Evolutionary conservation across 1,140 invertebrate species (phyloP).

Genomic region (Temnothorax curvispinosus): DNA sequence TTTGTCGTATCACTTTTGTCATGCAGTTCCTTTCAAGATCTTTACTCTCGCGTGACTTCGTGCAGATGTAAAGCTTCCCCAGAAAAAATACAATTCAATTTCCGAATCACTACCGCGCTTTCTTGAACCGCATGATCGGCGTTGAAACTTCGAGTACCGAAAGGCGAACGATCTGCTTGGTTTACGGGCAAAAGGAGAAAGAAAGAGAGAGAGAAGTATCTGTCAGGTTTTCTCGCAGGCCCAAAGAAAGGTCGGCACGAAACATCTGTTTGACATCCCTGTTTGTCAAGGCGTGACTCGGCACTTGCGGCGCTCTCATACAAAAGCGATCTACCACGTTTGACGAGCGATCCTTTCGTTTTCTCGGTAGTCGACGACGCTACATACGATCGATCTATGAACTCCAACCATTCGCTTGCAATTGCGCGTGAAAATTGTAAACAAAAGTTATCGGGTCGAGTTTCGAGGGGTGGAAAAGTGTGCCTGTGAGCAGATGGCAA

Average conservation of each 20-base stretch:
- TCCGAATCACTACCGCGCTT: slow-evolving; percentile 38
- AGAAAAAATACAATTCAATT: slow-evolving; percentile 52
- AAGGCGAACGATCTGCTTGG: slow-evolving; percentile 58
- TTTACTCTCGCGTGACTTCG: slow-evolving; percentile 23
- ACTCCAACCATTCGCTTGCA: slow-evolving; percentile 80
- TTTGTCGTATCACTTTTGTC: slow-evolving; percentile 17
- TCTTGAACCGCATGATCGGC: slow-evolving; percentile 30
- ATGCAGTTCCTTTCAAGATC: slow-evolving; percentile 12
- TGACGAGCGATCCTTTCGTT: slow-evolving; percentile 67
- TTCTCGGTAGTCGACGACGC: slow-evolving; percentile 64
- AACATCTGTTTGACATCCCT: slow-evolving; percentile 86
- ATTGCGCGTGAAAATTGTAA: slow-evolving; percentile 85
- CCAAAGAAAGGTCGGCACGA: slow-evolving; percentile 68
- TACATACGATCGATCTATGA: slow-evolving; percentile 83
- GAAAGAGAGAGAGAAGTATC: slow-evolving; percentile 43
- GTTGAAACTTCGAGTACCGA: slow-evolving; percentile 35
- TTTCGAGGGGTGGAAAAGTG: background rate
- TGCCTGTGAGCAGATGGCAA: slow-evolving; percentile 58
- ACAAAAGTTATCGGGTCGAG: slow-evolving; percentile 75
- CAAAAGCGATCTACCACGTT: slow-evolving; percentile 78
- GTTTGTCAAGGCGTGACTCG: slow-evolving; percentile 86
- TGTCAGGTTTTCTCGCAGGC: slow-evolving; percentile 66
- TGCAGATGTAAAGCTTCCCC: slow-evolving; percentile 7
- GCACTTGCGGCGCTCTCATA: slow-evolving; percentile 82
- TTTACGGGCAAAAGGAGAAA: slow-evolving; percentile 57